Evolutionary conservation across 2,113 vertebrate species (phyloP), one percentile per base, ranked within the genome.

Genomic region (Cavia porcellus): DNA sequence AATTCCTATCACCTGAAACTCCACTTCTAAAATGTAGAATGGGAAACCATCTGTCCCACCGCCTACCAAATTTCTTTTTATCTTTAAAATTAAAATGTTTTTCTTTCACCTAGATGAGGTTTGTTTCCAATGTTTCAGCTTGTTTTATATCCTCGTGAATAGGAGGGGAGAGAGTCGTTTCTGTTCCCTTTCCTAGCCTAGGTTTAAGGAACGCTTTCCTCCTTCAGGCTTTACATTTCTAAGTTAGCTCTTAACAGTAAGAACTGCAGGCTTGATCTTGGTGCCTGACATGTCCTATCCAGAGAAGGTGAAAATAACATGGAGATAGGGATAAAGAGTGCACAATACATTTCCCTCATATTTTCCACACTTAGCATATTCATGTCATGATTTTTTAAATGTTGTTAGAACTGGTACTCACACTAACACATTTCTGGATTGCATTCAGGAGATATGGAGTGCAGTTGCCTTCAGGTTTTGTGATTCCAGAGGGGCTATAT

Each of bases 1-100:
- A 93, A 93, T 94, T 90, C 20, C 68, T 5, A 90, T 86, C 17
- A 64, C 25, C 28, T 52, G 74, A 92, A 96, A 55, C 8, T 64
- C 17, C 38, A 88, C 14, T 92, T 7, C 19, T 64, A 72, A 95
- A 64, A 61, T 5, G n/a, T 6, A 89, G 38, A 95, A 89, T 75
- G 32, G 32, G 22, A 24, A 59, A 59, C 45, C 59, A 25, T 32
- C 57, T 84, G 57, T 5, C 7, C 8, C 25, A 10, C 0, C 9
- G 35, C 84, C 38, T 1, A 70, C 9, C 42, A 72, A 45, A 52
- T 74, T 80, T 32, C 24, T 81, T 77, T 77, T 66, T 79, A 50
- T 14, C 13, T 50, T 66, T n/a, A n/a, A n/a, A n/a, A n/a, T 85
- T 64, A 59, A 92, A 88, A 14, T 87, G 38, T 28, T 91, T 93